Evolutionary conservation across 2,888 invertebrate species (phyloP).

Genomic region (Raillietiella orientalis): DNA sequence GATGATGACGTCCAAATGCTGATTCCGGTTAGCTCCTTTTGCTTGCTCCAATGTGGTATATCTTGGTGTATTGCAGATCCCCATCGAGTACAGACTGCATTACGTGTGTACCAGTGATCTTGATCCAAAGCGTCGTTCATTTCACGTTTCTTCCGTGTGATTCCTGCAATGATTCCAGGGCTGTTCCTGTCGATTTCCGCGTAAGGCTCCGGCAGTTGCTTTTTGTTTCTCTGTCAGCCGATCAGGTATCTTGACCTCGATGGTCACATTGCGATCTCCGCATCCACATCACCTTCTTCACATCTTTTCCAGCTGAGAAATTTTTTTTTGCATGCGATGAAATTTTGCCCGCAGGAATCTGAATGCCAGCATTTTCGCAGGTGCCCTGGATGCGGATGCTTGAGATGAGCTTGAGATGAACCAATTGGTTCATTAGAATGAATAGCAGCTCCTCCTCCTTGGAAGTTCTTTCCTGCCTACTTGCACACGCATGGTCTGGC

Average conservation of each 20-base stretch:
- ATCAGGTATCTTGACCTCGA: conserved; percentile 61
- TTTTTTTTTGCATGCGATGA: conserved; percentile 74
- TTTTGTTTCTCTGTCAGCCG: conserved; percentile 42
- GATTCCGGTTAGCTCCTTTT: no score
- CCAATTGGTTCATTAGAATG: conserved; percentile 78
- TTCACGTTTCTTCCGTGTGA: conserved; percentile 18
- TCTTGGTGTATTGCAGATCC: no score
- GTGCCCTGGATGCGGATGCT: conserved; percentile 68
- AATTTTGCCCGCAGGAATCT: conserved; percentile 54
- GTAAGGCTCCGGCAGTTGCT: conserved; percentile 48
- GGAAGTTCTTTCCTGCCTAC: conserved; percentile 69
- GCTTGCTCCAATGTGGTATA: no score
- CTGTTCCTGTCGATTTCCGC: conserved; percentile 72
- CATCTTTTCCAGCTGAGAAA: conserved; percentile 55
- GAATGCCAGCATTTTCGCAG: conserved; percentile 43
- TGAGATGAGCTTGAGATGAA: conserved; percentile 53
- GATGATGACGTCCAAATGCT: no score
- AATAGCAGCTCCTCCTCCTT: conserved; percentile 71
- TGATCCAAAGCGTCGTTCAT: no score
- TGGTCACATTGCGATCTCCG: conserved; percentile 84
- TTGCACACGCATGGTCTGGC: conserved; percentile 78
- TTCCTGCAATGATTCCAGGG: conserved; percentile 65
- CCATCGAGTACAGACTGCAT: no score
- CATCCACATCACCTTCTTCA: conserved; percentile 67
- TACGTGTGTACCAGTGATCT: no score